These are phyloP conservation scores for Drosophila pseudotalamancana DNA, from an alignment of 2,888 invertebrate genomes.

Conservation along the genomic window DNA sequence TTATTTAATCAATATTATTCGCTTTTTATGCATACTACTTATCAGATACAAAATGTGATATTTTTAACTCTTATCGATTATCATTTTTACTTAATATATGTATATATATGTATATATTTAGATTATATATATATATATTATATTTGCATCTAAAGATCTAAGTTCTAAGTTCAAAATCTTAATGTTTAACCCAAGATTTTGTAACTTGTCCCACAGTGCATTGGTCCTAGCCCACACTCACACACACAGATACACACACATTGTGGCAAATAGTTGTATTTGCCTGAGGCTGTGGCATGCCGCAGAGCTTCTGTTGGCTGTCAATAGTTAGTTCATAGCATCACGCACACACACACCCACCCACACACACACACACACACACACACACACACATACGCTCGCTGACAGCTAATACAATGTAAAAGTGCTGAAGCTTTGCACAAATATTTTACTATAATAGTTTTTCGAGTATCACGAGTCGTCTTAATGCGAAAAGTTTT, in stretches of 20 bases:
- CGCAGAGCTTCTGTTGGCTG: conserved; percentile 23
- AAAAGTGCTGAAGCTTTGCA: conserved; percentile 38
- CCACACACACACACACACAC: neutral
- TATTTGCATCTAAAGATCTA: no score
- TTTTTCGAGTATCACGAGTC: conserved; percentile 71
- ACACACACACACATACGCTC: conserved; percentile 5
- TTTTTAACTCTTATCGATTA: no score
- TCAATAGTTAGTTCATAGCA: conserved; percentile 43
- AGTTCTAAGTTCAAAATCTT: no score
- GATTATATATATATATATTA: neutral
- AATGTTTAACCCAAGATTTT: neutral
- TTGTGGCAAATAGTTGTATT: conserved; percentile 40
- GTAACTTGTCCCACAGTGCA: conserved; percentile 9
- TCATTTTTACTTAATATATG: no score
- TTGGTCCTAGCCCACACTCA: neutral
- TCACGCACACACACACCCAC: conserved; percentile 20
- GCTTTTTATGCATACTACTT: no score
- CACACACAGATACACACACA: conserved; percentile 18
- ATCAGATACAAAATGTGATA: no score
- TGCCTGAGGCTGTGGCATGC: conserved; percentile 21
- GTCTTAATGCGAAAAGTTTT: conserved; percentile 71
- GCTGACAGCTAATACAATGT: conserved; percentile 59
- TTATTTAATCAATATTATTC: no score
- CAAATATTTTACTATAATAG: conserved; percentile 77
- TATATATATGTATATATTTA: no score